phyloP scores from a whole-genome alignment of 2,888 invertebrate genomes.

The Adelognathus sp. region DNA sequence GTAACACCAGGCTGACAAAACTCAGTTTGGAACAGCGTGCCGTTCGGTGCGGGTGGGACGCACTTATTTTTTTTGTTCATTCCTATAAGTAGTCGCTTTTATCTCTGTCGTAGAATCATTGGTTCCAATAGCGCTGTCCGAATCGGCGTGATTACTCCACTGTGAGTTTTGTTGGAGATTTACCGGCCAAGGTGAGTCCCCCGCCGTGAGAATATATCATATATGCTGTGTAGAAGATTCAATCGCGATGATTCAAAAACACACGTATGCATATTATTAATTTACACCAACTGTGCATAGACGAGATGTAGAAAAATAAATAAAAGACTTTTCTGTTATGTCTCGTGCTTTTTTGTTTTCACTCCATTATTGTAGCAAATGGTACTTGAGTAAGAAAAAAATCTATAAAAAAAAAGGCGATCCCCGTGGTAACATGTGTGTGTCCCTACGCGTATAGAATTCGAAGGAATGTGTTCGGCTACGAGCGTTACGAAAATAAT shows the following conservation, averaged over 20 bases:
- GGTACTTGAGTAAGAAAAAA: not conserved
- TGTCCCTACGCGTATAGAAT: not conserved
- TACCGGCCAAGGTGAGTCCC: not conserved
- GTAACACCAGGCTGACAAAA: not conserved
- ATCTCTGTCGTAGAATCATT: not conserved
- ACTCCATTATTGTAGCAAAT: not conserved
- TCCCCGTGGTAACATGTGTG: constrained; percentile 8
- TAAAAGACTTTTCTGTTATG: not conserved
- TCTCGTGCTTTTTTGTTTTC: not conserved
- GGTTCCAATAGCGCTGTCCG: not conserved
- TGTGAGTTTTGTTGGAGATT: not conserved
- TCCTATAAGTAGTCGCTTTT: not conserved
- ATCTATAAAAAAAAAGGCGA: not conserved
- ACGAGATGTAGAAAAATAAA: not conserved
- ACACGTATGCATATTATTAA: not conserved
- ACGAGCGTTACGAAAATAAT: constrained; percentile 13
- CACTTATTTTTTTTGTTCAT: not conserved
- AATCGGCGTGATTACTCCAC: not conserved
- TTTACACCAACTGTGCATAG: not conserved
- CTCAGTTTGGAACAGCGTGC: not conserved
- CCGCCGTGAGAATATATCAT: not conserved
- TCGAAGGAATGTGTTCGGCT: not conserved
- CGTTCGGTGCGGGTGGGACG: not conserved
- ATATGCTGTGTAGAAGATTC: not conserved
- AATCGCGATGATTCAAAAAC: not conserved